Conservation (phyloP, 2,797 vertebrate species). For the Scarus forsteni region DNA sequence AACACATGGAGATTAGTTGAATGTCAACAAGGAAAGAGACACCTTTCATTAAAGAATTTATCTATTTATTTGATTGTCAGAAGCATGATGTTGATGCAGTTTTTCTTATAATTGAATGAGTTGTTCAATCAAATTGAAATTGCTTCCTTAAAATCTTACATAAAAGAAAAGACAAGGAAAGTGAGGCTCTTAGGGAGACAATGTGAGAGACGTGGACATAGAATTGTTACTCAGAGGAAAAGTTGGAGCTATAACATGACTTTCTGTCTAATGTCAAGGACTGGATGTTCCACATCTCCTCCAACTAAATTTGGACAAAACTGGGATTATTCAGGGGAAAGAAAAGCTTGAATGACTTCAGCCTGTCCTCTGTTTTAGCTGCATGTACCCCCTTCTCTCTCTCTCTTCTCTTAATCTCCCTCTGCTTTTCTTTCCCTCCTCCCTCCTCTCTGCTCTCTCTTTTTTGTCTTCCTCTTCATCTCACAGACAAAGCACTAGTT, state of each 20-base stretch:
- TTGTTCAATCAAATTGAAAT: too few relatives aligned
- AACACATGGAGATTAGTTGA: too few relatives aligned
- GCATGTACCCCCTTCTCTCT: conserved; percentile 20
- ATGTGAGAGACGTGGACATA: conserved; percentile 3
- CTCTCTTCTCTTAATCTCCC: conserved; percentile 48
- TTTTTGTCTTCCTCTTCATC: conserved; percentile 62
- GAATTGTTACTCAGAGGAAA: conserved; percentile 24
- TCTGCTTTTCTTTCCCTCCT: conserved; percentile 42
- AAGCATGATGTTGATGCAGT: too few relatives aligned
- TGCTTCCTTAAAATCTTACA: background rate
- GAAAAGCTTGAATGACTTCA: conserved; percentile 76
- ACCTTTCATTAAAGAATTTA: too few relatives aligned
- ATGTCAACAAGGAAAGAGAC: too few relatives aligned
- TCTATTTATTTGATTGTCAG: too few relatives aligned
- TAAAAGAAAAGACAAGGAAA: background rate
- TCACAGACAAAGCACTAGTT: conserved; percentile 55
- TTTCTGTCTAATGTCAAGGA: conserved; percentile 72
- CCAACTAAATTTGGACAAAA: conserved; percentile 77
- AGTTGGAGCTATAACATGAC: conserved; percentile 57
- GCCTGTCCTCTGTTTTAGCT: conserved; percentile 68
- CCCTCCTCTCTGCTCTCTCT: conserved; percentile 23
- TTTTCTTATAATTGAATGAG: too few relatives aligned
- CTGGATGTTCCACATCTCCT: conserved; percentile 68
- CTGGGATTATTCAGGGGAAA: conserved; percentile 71
- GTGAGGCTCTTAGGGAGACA: background rate